These are phyloP conservation scores for Artibeus lituratus DNA, from an alignment of 2,797 vertebrate species.

Conservation along the genomic window DNA sequence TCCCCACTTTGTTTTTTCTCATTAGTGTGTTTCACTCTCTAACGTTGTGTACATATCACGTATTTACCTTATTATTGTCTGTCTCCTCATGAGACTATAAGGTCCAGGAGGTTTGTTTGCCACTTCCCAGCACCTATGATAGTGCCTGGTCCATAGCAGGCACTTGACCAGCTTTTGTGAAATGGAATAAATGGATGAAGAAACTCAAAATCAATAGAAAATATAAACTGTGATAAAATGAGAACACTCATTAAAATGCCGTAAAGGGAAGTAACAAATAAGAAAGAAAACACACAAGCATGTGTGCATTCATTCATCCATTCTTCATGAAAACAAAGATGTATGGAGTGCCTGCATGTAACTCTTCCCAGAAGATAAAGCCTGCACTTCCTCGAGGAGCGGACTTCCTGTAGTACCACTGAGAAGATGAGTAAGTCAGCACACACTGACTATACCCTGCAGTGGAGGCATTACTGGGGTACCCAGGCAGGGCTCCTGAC, in stretches of 20 bases:
- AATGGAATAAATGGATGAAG: neutral
- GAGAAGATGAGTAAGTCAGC: neutral
- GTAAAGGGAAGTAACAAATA: neutral
- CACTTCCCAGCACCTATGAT: neutral
- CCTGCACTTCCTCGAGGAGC: neutral
- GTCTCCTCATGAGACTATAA: neutral
- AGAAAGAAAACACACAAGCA: neutral
- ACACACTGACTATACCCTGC: neutral
- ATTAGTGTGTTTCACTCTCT: neutral
- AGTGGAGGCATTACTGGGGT: neutral
- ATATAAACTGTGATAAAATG: neutral
- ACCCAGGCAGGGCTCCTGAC: neutral
- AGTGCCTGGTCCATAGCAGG: neutral
- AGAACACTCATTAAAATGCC: neutral
- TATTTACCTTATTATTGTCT: neutral
- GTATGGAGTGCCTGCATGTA: neutral
- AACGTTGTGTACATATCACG: neutral
- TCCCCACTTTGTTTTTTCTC: neutral
- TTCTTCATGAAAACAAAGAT: neutral
- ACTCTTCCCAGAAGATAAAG: neutral
- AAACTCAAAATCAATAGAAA: constrained; percentile 1
- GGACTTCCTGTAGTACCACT: neutral
- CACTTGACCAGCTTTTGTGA: neutral
- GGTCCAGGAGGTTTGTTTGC: neutral
- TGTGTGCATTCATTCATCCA: neutral